Evolutionary conservation across 2,113 vertebrate species (phyloP).

Genomic region (Corythoichthys haematopterus): DNA sequence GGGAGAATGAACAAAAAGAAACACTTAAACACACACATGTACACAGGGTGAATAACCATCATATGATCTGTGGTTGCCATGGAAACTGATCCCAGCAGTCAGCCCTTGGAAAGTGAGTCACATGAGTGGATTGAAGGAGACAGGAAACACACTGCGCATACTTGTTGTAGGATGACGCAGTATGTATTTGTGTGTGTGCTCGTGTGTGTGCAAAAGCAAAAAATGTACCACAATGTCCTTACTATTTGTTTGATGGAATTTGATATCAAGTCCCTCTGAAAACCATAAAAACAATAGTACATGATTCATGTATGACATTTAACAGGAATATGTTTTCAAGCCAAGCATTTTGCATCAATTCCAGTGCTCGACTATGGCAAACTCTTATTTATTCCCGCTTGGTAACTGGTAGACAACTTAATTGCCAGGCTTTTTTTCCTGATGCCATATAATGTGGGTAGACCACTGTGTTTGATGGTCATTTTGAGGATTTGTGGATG

Average conservation of each 20-base stretch:
- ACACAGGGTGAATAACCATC: constrained; percentile 54
- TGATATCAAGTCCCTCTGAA: background rate
- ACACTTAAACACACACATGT: constrained; percentile 13
- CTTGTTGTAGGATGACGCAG: constrained; percentile 45
- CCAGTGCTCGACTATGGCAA: too few species aligned
- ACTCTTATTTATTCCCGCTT: too few species aligned
- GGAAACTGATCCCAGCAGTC: constrained; percentile 77
- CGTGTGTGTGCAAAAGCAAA: background rate
- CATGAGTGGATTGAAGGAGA: constrained; percentile 70
- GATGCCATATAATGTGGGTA: too few species aligned
- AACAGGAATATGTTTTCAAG: too few species aligned
- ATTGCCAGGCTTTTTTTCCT: too few species aligned
- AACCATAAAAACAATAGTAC: background rate
- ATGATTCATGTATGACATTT: background rate
- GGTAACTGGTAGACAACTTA: too few species aligned
- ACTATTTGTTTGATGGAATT: background rate
- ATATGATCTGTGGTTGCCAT: constrained; percentile 76
- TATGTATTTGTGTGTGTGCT: background rate
- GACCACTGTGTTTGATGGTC: too few species aligned
- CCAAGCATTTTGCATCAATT: too few species aligned
- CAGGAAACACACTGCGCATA: constrained; percentile 57
- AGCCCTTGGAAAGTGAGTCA: constrained; percentile 71
- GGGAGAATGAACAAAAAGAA: background rate
- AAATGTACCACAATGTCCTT: background rate
- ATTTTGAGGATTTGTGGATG: too few species aligned